These are phyloP conservation scores for Turnix velox DNA, from an alignment of 2,113 vertebrate genomes.

Conservation along the genomic window DNA sequence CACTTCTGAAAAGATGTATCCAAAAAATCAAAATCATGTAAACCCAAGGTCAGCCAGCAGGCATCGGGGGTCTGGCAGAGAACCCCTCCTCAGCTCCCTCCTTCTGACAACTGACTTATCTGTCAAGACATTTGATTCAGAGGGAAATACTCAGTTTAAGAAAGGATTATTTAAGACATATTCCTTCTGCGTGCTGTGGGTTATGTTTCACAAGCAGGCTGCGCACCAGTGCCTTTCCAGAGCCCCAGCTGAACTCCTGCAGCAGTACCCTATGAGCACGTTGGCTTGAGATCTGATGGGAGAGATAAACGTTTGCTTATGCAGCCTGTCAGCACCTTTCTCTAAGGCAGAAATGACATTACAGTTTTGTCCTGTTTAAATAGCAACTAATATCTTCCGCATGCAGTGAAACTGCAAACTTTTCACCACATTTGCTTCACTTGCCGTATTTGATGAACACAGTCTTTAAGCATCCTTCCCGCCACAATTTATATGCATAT, in stretches of 20 bases:
- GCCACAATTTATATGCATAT: background rate
- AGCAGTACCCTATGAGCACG: background rate
- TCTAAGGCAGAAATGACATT: background rate
- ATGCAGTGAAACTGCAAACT: background rate
- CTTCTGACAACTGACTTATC: background rate
- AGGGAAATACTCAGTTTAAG: background rate
- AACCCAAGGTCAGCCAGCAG: background rate
- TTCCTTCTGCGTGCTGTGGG: background rate
- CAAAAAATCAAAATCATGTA: background rate
- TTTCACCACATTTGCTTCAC: constrained; percentile 1
- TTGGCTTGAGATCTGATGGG: constrained; percentile 5
- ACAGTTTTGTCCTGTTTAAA: constrained; percentile 5
- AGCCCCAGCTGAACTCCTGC: background rate
- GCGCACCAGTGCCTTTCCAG: background rate
- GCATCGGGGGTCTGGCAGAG: background rate
- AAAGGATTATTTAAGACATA: background rate
- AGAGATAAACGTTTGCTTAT: background rate
- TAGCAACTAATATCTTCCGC: background rate
- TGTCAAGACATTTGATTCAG: background rate
- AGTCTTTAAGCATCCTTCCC: background rate
- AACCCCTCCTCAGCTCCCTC: background rate
- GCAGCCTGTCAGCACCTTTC: constrained; percentile 47
- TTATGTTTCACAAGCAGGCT: background rate
- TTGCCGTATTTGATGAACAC: constrained; percentile 28
- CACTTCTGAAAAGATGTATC: background rate